A percentile compares a stretch with the other conserved stretches of the same genome.
Conservation (phyloP, 92 coral and sea anemone genomes). For the Montipora capitata region DNA sequence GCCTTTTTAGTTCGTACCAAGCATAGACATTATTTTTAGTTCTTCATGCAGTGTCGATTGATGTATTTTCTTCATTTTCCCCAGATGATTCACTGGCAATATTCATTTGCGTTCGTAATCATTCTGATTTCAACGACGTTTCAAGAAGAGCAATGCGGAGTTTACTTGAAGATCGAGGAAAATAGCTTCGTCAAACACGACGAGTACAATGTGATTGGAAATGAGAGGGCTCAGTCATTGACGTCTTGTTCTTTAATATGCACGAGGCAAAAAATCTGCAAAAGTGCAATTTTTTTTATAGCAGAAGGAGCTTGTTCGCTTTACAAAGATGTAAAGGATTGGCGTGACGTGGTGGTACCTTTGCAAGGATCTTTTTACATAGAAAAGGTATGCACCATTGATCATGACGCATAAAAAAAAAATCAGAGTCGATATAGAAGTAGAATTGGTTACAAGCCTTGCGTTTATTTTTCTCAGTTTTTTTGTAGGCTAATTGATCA, state of each 20-base stretch:
- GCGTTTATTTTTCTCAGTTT: too few relatives aligned
- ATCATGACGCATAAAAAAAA: too few relatives aligned
- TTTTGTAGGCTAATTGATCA: too few relatives aligned
- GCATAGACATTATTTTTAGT: too few relatives aligned
- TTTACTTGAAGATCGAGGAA: constrained; percentile 5
- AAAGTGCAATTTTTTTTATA: constrained; percentile 8
- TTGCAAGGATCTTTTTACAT: neutral
- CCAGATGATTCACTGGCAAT: neutral
- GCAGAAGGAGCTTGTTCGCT: neutral
- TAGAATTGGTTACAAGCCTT: too few relatives aligned
- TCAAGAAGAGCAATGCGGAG: neutral
- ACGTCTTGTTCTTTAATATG: constrained; percentile 1
- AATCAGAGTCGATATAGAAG: too few relatives aligned
- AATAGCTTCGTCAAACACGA: neutral
- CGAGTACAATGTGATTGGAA: constrained; percentile 10
- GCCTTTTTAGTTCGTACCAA: too few relatives aligned
- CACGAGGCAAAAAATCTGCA: neutral
- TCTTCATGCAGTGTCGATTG: neutral
- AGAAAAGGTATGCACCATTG: constrained; percentile 6
- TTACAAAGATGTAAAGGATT: neutral
- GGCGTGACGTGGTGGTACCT: neutral
- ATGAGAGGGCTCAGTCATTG: constrained; percentile 16
- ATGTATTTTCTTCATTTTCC: neutral
- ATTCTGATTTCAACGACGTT: neutral
- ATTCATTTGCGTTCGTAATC: neutral